These are phyloP conservation scores for Aleiodes alternator DNA, from an alignment of 2,888 invertebrate genomes.

Conservation along the genomic window DNA sequence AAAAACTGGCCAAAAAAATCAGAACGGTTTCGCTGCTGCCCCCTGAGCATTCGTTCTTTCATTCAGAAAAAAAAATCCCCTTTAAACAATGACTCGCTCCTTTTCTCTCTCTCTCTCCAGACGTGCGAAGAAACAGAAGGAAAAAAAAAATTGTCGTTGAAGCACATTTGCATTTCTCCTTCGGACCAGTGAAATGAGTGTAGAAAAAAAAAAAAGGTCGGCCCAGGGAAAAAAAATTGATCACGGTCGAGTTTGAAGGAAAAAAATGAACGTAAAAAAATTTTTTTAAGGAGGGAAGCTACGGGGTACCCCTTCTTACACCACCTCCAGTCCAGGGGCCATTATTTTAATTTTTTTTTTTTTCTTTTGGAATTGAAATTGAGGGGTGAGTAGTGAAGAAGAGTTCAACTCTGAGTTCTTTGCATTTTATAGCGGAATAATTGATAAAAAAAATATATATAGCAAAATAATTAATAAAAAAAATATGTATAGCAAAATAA, in stretches of 20 bases:
- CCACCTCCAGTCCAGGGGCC: slow-evolving; percentile 49
- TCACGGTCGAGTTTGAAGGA: slow-evolving; percentile 14
- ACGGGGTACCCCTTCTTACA: slow-evolving; percentile 38
- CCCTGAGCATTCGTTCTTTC: slow-evolving; percentile 41
- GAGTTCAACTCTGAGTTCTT: not conserved
- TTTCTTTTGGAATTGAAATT: slow-evolving; percentile 49
- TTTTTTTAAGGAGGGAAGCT: slow-evolving; percentile 19
- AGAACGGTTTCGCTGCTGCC: slow-evolving; percentile 31
- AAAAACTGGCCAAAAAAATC: slow-evolving; percentile 32
- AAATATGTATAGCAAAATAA: no score
- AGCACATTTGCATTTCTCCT: slow-evolving; percentile 50
- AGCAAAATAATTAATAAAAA: no score
- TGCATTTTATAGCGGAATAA: not conserved
- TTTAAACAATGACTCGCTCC: slow-evolving; percentile 48
- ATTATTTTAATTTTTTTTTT: slow-evolving; percentile 54
- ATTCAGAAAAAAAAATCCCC: slow-evolving; percentile 23
- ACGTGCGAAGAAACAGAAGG: slow-evolving; percentile 34
- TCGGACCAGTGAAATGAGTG: slow-evolving; percentile 32
- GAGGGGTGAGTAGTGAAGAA: slow-evolving; percentile 34
- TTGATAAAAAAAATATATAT: no score
- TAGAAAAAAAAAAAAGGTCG: slow-evolving; percentile 41
- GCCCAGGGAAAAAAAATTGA: slow-evolving; percentile 21
- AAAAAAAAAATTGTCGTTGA: slow-evolving; percentile 33
- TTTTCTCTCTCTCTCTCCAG: slow-evolving; percentile 48
- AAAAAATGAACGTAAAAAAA: slow-evolving; percentile 52